Conservation (phyloP, 1,140 invertebrate genomes). For the Drosophila oshimai region DNA sequence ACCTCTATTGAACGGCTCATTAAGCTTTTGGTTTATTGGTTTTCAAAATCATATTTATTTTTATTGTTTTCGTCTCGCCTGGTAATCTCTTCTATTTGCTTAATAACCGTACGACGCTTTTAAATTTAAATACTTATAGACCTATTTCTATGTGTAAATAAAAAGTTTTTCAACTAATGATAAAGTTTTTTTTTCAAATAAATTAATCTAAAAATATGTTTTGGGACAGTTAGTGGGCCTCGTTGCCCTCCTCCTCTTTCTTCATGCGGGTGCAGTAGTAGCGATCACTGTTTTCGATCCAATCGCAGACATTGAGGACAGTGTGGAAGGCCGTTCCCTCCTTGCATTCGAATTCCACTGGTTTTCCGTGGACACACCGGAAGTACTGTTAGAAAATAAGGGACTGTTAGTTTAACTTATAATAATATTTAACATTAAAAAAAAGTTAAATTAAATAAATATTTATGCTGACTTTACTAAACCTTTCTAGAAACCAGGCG, state of each 20-base stretch:
- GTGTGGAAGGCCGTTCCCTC: constrained; percentile 90
- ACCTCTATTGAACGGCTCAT: constrained; percentile 40
- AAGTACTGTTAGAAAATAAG: constrained; percentile 86
- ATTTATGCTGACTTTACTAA: no score
- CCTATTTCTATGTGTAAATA: constrained; percentile 12
- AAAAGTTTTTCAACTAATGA: constrained; percentile 2
- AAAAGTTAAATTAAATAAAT: not conserved
- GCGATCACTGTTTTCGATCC: constrained; percentile 89
- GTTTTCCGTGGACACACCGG: constrained; percentile 89
- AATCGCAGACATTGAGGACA: constrained; percentile 88
- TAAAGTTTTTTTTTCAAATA: constrained; percentile 12
- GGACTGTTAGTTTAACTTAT: no score
- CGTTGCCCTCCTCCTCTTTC: constrained; percentile 29
- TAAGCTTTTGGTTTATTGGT: constrained; percentile 35
- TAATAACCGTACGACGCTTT: constrained; percentile 9
- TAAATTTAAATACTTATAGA: constrained; percentile 21
- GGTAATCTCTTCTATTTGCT: constrained; percentile 22
- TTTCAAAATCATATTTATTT: constrained; percentile 30
- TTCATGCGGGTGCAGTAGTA: constrained; percentile 75
- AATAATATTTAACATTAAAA: not conserved
- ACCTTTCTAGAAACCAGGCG: no score
- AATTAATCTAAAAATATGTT: constrained; percentile 7
- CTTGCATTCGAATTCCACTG: constrained; percentile 88
- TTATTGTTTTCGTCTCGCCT: constrained; percentile 61
- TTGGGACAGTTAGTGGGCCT: constrained; percentile 23